These are phyloP conservation scores for Neodon shergylaensis DNA, from an alignment of 2,113 vertebrate genomes.

Conservation along the genomic window DNA sequence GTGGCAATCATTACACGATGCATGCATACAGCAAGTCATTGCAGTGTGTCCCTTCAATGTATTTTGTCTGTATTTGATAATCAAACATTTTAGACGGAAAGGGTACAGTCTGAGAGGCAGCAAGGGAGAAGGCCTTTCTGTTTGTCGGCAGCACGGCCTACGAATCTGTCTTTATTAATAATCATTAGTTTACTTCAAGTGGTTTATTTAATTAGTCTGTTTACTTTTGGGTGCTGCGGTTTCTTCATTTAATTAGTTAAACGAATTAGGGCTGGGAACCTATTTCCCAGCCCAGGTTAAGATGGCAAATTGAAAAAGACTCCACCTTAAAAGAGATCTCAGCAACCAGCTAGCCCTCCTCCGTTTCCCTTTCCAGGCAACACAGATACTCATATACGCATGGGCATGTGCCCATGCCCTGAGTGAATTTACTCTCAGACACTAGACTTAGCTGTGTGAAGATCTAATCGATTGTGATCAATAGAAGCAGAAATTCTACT, in stretches of 20 bases:
- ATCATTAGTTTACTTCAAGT: not conserved
- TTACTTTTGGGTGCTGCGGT: not conserved
- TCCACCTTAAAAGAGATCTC: not conserved
- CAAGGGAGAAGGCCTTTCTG: not conserved
- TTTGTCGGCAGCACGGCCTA: not conserved
- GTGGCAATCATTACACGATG: not conserved
- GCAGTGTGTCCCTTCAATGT: not conserved
- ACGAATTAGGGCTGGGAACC: not conserved
- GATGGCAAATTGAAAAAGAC: not conserved
- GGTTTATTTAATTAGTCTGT: constrained; percentile 29
- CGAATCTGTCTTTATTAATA: not conserved
- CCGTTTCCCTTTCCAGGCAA: not conserved
- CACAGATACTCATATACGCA: not conserved
- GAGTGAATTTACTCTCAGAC: not conserved
- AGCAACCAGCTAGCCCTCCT: not conserved
- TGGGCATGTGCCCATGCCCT: not conserved
- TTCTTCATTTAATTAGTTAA: constrained; percentile 52
- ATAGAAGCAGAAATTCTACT: not conserved
- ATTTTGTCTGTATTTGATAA: not conserved
- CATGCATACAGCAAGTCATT: not conserved
- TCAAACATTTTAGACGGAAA: not conserved
- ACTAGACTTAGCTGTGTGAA: not conserved
- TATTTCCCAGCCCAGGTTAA: constrained; percentile 6
- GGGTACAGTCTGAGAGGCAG: not conserved
- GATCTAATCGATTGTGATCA: not conserved